Evolutionary conservation across 1,140 invertebrate species (phyloP).

Genomic region (Melipona quadrifasciata): DNA sequence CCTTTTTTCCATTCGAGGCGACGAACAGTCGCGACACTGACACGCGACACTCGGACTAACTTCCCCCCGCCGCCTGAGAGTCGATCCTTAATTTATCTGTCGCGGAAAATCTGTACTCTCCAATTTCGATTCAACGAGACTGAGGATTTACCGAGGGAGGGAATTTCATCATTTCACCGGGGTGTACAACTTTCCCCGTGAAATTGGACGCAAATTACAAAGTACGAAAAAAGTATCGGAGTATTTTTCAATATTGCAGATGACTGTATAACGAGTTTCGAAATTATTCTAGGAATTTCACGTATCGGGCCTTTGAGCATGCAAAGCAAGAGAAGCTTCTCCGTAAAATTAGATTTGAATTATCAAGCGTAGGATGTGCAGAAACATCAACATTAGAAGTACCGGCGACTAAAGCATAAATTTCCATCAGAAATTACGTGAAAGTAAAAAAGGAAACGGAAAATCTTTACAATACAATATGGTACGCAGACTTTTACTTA

Average conservation of each 20-base stretch:
- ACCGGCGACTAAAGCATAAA: no score
- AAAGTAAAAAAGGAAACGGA: no score
- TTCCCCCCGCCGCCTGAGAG: slow-evolving; percentile 26
- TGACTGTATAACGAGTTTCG: no score
- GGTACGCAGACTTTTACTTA: no score
- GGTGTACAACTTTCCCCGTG: neutral
- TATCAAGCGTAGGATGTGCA: no score
- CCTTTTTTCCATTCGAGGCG: slow-evolving; percentile 42
- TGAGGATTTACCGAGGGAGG: neutral
- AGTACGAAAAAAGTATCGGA: neutral
- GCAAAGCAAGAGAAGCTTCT: no score
- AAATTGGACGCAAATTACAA: neutral
- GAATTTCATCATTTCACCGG: neutral
- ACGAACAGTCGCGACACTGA: slow-evolving; percentile 56
- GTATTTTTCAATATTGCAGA: neutral
- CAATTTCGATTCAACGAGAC: neutral
- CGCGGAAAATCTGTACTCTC: neutral
- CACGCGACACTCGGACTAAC: slow-evolving; percentile 38
- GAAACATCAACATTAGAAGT: no score
- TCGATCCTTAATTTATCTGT: slow-evolving; percentile 54
- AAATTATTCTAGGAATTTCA: no score
- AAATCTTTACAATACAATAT: no score
- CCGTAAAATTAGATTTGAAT: no score
- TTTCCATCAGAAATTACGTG: no score
- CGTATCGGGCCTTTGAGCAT: no score